phyloP scores from a whole-genome alignment of 2,888 invertebrate genomes.

The Harpalus rufipes region DNA sequence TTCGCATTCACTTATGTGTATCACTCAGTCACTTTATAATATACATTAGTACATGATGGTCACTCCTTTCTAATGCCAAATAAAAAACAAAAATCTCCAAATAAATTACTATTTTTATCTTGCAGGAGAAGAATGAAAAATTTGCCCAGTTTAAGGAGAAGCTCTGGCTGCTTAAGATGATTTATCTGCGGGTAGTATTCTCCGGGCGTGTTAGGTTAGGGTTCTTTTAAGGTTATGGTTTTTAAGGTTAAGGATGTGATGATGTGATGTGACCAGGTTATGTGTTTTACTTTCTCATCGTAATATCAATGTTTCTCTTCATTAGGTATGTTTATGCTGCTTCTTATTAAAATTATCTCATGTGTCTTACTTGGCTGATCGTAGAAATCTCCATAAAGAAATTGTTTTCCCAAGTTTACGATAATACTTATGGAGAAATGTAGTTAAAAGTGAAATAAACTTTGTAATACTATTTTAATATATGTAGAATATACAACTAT shows the following conservation, averaged over 20 bases:
- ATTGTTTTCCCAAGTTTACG: background rate
- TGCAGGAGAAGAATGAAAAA: conserved; percentile 52
- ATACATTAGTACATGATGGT: conserved; percentile 31
- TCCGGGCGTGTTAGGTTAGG: background rate
- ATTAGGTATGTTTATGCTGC: conserved; percentile 28
- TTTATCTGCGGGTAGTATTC: background rate
- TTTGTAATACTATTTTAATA: background rate
- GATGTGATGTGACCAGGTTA: conserved; percentile 23
- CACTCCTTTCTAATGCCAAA: conserved; percentile 43
- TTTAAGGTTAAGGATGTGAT: conserved; percentile 1
- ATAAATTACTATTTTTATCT: conserved; percentile 52
- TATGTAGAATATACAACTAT: background rate
- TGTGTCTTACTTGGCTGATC: background rate
- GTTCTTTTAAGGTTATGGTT: background rate
- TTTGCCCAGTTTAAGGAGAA: conserved; percentile 32
- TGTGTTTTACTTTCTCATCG: conserved; percentile 34
- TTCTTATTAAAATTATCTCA: conserved; percentile 36
- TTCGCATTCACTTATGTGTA: conserved; percentile 43
- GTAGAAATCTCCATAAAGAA: conserved; percentile 7
- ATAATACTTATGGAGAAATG: background rate
- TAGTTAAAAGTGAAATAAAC: background rate
- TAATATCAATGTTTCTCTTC: conserved; percentile 17
- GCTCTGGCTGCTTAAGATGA: conserved; percentile 14
- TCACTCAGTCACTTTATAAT: conserved; percentile 1
- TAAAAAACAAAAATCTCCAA: conserved; percentile 44